Percentiles rank a stretch among this genome's conserved stretches.
These are phyloP conservation scores for Eupithecia insigniata DNA, from an alignment of 2,888 invertebrate species.

Conservation along the genomic window DNA sequence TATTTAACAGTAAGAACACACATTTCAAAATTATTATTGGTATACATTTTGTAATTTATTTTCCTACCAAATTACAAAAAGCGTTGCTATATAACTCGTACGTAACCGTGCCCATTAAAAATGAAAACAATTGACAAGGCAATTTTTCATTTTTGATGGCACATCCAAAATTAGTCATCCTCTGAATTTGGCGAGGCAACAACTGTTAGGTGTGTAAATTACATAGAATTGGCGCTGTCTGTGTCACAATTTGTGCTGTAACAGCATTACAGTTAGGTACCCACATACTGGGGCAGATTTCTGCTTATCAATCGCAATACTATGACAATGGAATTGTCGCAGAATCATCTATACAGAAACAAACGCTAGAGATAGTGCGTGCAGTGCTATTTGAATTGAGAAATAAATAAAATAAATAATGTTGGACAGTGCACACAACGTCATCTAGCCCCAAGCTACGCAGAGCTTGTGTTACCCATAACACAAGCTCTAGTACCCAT, in stretches of 20 bases:
- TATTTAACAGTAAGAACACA: not conserved
- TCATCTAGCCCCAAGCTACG: too few relatives aligned
- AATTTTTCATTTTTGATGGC: not conserved
- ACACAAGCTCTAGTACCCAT: too few relatives aligned
- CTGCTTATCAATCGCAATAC: too few relatives aligned
- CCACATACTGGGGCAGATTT: not conserved
- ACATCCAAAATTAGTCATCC: not conserved
- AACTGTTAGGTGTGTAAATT: not conserved
- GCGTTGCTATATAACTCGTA: not conserved
- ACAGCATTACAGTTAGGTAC: not conserved
- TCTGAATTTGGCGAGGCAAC: not conserved
- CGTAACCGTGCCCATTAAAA: not conserved
- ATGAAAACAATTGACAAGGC: not conserved
- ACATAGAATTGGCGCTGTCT: not conserved
- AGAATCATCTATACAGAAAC: too few relatives aligned
- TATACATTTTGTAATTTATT: not conserved
- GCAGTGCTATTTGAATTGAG: too few relatives aligned
- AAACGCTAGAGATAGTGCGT: too few relatives aligned
- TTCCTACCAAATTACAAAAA: not conserved
- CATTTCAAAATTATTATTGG: not conserved
- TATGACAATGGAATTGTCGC: too few relatives aligned
- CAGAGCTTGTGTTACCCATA: too few relatives aligned
- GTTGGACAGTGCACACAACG: too few relatives aligned
- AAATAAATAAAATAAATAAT: too few relatives aligned
- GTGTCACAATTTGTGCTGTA: constrained; percentile 2